Evolutionary conservation across 2,888 invertebrate genomes (phyloP).

Genomic region (Athrips mouffetella): DNA sequence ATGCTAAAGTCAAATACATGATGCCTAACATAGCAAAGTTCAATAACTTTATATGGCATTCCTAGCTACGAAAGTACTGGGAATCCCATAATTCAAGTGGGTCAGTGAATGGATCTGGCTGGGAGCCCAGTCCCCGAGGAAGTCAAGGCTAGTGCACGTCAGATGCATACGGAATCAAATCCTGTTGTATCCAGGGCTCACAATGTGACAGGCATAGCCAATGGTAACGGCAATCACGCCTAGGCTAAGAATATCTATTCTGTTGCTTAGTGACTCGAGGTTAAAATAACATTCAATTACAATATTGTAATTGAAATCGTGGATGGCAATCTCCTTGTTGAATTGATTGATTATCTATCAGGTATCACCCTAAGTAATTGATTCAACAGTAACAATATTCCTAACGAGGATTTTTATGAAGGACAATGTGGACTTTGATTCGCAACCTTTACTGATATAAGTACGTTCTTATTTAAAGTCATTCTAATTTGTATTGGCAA

Average conservation of each 20-base stretch:
- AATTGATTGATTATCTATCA: no score
- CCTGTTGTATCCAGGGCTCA: constrained; percentile 48
- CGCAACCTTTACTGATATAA: no score
- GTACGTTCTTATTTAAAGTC: no score
- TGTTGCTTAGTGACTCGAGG: background rate
- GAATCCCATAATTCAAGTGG: constrained; percentile 50
- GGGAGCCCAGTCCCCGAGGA: constrained; percentile 55
- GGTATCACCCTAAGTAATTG: no score
- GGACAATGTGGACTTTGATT: no score
- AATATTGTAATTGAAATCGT: no score
- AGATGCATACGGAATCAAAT: constrained; percentile 66
- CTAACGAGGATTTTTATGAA: no score
- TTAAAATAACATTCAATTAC: no score
- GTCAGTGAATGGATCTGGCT: constrained; percentile 69
- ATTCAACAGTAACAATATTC: no score
- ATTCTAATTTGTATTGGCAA: no score
- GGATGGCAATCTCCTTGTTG: no score
- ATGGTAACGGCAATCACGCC: constrained; percentile 4
- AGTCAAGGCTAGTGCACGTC: constrained; percentile 64
- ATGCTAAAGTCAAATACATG: background rate
- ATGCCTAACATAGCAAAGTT: background rate
- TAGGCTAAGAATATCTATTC: background rate
- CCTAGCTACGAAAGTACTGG: constrained; percentile 23
- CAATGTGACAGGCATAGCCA: constrained; percentile 5
- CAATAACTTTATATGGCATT: background rate